phyloP scores from a whole-genome alignment of 2,888 invertebrate genomes.

The Flexamia atlantica region DNA sequence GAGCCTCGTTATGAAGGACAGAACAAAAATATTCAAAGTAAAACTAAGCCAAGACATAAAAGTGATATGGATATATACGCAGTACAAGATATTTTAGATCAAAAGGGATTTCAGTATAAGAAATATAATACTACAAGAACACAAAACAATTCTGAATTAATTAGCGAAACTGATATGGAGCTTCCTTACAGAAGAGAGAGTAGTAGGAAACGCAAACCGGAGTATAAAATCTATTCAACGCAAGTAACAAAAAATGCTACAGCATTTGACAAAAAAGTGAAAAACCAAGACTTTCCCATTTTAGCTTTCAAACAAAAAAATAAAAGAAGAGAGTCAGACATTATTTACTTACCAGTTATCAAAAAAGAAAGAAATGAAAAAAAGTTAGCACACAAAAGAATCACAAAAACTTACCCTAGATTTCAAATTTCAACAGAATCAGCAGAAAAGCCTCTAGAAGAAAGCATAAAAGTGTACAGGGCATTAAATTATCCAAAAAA shows the following conservation, averaged over 20 bases:
- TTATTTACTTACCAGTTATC: conserved; percentile 11
- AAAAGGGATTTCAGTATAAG: not conserved
- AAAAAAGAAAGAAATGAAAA: not conserved
- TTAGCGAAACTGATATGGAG: not conserved
- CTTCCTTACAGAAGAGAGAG: not conserved
- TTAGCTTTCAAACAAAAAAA: not conserved
- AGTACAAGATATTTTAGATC: not conserved
- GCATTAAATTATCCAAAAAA: not conserved
- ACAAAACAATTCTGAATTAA: not conserved
- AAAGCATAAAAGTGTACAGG: not conserved
- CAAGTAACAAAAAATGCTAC: not conserved
- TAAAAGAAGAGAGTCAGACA: not conserved
- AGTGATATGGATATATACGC: not conserved
- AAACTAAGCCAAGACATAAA: not conserved
- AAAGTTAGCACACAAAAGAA: not conserved
- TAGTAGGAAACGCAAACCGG: not conserved
- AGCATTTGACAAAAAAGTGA: not conserved
- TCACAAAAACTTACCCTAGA: not conserved
- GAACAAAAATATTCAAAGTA: not conserved
- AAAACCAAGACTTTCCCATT: not conserved
- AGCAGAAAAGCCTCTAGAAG: conserved; percentile 16
- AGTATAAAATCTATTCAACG: conserved; percentile 3
- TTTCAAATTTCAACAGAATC: not conserved
- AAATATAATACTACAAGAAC: not conserved
- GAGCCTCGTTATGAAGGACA: not conserved